phyloP scores from a whole-genome alignment of 2,113 vertebrate species.

The Agelaius tricolor region DNA sequence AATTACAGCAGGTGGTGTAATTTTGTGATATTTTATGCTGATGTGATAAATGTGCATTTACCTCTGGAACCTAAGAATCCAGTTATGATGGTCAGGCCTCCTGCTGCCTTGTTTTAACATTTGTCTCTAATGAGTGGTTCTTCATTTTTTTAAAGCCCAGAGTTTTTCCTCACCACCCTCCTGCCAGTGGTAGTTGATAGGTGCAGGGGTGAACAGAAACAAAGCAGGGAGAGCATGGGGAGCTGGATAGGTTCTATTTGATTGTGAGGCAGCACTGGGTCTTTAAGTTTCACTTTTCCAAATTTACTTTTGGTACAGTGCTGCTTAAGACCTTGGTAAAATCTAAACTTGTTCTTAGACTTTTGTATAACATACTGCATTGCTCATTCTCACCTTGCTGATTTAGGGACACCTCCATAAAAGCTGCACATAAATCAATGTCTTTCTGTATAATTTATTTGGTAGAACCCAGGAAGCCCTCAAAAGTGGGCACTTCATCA shows the following conservation, averaged over 20 bases:
- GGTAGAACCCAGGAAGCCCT: constrained; percentile 88
- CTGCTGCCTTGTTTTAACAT: background rate
- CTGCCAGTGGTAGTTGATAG: background rate
- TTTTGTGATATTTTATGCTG: background rate
- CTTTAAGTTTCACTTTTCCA: background rate
- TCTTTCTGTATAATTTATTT: background rate
- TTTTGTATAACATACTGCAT: background rate
- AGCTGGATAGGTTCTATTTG: background rate
- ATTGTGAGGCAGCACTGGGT: background rate
- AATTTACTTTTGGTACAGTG: background rate
- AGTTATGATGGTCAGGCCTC: background rate
- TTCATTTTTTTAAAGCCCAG: background rate
- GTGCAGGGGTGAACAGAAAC: background rate
- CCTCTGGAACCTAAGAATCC: background rate
- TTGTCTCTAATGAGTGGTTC: background rate
- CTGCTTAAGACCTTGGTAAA: background rate
- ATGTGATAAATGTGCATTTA: background rate
- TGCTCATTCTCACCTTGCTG: background rate
- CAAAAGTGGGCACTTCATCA: constrained; percentile 92
- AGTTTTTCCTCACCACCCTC: background rate
- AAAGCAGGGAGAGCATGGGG: background rate
- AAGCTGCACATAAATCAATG: background rate
- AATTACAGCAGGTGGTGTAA: background rate
- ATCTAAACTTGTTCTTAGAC: background rate
- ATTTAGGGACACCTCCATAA: background rate